Evolutionary conservation across 2,888 invertebrate species (phyloP).

Genomic region (Melinaea marsaeus): DNA sequence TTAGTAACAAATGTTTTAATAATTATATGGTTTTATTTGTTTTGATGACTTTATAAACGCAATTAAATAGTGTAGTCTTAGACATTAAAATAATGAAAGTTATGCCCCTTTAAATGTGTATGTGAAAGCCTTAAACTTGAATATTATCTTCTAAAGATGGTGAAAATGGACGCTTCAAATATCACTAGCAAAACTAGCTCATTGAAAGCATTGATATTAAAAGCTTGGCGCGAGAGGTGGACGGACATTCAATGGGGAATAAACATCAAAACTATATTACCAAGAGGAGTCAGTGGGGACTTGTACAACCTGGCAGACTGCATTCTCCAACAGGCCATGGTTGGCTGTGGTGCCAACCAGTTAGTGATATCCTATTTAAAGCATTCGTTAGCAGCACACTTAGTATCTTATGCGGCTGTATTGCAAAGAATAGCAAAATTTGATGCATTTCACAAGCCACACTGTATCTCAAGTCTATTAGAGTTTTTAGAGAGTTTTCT

Average conservation of each 20-base stretch:
- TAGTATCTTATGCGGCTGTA: slow-evolving; percentile 94
- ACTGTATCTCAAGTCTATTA: slow-evolving; percentile 90
- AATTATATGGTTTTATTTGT: no score
- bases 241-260: slow-evolving; percentile 97
- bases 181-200: slow-evolving; percentile 90
- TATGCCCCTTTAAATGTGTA: neutral
- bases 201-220: slow-evolving; percentile 86
- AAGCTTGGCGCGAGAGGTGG: slow-evolving; percentile 98
- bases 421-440: slow-evolving; percentile 92
- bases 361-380: slow-evolving; percentile 94
- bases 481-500: slow-evolving; percentile 88
- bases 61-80: no score
- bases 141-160: slow-evolving; percentile 29
- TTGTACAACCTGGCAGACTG: slow-evolving; percentile 95
- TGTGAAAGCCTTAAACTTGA: slow-evolving; percentile 3
- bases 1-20: no score
- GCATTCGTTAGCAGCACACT: slow-evolving; percentile 92
- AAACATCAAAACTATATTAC: slow-evolving; percentile 94
- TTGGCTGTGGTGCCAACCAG: slow-evolving; percentile 94
- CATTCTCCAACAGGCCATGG: slow-evolving; percentile 94
- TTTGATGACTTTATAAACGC: no score
- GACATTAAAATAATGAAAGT: neutral
- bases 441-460: slow-evolving; percentile 90
- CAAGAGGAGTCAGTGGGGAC: slow-evolving; percentile 94
- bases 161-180: slow-evolving; percentile 84